phyloP scores from a whole-genome alignment of 2,113 vertebrate species.

The Peromyscus leucopus region DNA sequence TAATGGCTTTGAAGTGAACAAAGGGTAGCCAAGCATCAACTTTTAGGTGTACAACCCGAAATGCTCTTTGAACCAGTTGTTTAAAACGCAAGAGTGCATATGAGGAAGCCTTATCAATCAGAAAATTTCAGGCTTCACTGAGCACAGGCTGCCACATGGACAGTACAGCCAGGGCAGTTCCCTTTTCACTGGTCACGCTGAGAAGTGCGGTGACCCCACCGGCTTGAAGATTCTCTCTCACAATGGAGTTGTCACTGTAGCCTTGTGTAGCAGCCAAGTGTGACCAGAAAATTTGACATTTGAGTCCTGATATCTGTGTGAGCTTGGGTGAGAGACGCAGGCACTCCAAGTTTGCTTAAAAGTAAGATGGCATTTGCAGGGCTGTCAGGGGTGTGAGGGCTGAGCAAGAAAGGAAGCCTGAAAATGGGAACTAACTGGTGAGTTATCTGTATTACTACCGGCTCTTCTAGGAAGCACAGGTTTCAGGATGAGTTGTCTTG shows the following conservation, averaged over 20 bases:
- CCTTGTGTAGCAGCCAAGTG: background rate
- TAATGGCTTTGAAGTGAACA: conserved; percentile 25
- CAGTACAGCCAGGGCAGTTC: background rate
- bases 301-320: background rate
- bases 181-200: background rate
- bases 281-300: background rate
- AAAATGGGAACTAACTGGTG: background rate
- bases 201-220: background rate
- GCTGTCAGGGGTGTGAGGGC: background rate
- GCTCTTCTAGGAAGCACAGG: background rate
- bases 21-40: background rate
- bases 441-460: background rate
- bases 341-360: background rate
- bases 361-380: background rate
- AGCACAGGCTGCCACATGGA: background rate
- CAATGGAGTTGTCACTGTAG: background rate
- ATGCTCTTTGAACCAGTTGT: background rate
- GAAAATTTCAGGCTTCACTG: conserved; percentile 36
- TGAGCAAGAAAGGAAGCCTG: background rate
- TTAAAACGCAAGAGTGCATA: background rate
- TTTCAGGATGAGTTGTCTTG: conserved; percentile 36
- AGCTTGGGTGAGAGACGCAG: background rate
- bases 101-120: background rate
- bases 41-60: background rate
- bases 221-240: background rate